These are phyloP conservation scores for Scaptomyza flava DNA, from an alignment of 2,888 invertebrate species.

Conservation along the genomic window DNA sequence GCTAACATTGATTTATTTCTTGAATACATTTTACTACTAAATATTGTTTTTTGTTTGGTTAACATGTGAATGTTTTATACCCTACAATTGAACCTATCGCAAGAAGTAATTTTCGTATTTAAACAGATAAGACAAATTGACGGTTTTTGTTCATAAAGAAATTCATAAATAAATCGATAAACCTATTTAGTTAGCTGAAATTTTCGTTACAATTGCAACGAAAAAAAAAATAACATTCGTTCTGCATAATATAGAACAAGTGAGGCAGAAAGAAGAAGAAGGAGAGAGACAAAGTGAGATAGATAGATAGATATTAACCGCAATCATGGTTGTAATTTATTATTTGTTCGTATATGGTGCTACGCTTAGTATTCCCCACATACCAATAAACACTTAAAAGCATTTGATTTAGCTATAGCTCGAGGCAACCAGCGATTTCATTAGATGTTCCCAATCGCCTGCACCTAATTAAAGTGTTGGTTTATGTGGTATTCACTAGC, in stretches of 20 bases:
- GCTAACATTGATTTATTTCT: constrained; percentile 28
- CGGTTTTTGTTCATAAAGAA: no score
- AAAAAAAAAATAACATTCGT: neutral
- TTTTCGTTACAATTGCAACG: neutral
- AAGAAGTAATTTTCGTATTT: no score
- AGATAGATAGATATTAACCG: constrained; percentile 1
- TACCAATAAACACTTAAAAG: constrained; percentile 75
- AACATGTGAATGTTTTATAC: neutral
- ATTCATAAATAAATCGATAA: no score
- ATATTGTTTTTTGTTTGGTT: neutral
- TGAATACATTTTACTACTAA: constrained; percentile 7
- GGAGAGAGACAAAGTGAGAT: neutral
- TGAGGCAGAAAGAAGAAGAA: neutral
- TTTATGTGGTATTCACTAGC: constrained; percentile 26
- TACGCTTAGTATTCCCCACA: constrained; percentile 57
- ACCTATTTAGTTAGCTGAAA: no score
- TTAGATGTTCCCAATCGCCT: constrained; percentile 49
- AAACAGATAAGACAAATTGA: no score
- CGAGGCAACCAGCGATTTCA: constrained; percentile 62
- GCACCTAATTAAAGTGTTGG: constrained; percentile 66
- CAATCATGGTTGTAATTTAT: constrained; percentile 70
- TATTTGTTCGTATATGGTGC: constrained; percentile 38
- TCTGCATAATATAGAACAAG: neutral
- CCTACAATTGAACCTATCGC: neutral
- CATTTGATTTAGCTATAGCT: constrained; percentile 61